Conservation (phyloP, 2,113 vertebrate genomes). For the Semnornis frantzii region DNA sequence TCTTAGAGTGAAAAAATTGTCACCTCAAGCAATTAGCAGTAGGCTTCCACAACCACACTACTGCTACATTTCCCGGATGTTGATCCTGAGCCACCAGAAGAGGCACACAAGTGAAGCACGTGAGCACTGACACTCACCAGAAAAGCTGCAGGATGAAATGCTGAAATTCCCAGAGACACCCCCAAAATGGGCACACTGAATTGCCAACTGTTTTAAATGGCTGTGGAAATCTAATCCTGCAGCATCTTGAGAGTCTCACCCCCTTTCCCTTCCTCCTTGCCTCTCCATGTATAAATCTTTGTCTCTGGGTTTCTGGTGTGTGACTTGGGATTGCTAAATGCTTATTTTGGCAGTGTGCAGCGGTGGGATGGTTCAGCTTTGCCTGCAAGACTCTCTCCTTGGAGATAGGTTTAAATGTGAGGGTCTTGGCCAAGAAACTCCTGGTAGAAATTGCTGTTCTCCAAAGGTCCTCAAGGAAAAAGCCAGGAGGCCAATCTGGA, state of each 20-base stretch:
- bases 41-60: background rate
- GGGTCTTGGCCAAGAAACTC: slow-evolving; percentile 23
- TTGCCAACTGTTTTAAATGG: background rate
- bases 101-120: background rate
- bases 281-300: background rate
- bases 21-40: background rate
- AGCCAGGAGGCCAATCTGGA: slow-evolving; percentile 47
- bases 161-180: background rate
- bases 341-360: slow-evolving; percentile 11
- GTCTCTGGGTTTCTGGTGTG: background rate
- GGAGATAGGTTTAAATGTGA: slow-evolving; percentile 13
- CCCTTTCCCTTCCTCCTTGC: background rate
- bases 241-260: background rate
- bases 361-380: slow-evolving; percentile 4
- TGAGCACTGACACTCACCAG: background rate
- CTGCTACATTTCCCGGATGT: background rate
- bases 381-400: background rate
- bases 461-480: slow-evolving; percentile 17
- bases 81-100: background rate
- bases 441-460: background rate
- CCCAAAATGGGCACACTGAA: background rate
- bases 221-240: background rate
- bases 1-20: background rate
- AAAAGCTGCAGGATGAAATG: background rate
- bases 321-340: background rate